These are phyloP conservation scores for Sciurus vulgaris DNA, from an alignment of 2,797 vertebrate genomes.

Conservation along the genomic window DNA sequence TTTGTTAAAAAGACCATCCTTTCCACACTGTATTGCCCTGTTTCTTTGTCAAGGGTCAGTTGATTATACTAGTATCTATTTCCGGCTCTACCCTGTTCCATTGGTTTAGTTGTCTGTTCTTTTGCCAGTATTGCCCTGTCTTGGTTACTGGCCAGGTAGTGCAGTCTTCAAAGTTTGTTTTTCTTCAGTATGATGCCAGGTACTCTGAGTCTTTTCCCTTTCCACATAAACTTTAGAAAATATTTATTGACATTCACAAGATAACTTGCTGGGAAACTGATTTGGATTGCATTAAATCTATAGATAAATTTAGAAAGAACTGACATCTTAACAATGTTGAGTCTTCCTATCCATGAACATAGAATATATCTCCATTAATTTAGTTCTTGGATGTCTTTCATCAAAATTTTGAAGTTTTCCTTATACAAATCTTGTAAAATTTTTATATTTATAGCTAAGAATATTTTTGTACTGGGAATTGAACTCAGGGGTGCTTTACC, in stretches of 20 bases:
- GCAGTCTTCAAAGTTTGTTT: neutral
- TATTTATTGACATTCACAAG: neutral
- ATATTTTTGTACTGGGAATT: neutral
- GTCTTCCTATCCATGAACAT: neutral
- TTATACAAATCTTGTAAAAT: neutral
- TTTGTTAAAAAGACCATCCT: neutral
- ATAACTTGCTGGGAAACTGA: neutral
- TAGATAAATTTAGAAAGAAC: neutral
- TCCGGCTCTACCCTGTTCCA: neutral
- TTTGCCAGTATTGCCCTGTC: neutral
- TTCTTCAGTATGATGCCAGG: neutral
- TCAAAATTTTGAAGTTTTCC: neutral
- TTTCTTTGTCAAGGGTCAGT: neutral
- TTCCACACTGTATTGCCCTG: neutral
- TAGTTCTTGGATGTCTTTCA: neutral
- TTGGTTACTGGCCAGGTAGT: neutral
- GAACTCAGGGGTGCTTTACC: no score
- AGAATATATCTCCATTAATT: neutral
- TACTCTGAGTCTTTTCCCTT: slow-evolving; percentile 1
- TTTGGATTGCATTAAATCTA: neutral
- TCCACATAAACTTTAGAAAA: neutral
- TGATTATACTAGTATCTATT: neutral
- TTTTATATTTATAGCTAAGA: neutral
- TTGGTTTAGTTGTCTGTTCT: neutral
- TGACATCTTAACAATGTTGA: neutral